Conservation (phyloP, 2,888 invertebrate genomes). For the Lepidonotus clava region DNA sequence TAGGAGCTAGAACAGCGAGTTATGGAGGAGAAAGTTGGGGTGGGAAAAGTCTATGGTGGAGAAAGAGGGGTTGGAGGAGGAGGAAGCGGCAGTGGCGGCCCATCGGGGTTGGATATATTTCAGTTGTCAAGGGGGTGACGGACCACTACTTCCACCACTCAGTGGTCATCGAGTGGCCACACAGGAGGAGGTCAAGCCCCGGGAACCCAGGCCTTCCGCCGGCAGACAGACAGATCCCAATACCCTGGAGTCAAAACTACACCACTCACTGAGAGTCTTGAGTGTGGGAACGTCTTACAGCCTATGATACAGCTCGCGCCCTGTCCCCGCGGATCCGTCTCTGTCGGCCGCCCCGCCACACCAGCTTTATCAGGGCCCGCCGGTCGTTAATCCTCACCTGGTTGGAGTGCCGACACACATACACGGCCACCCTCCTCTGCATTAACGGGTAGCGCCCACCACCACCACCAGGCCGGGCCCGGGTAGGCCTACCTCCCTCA, state of each 20-base stretch:
- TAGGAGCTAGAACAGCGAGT: not conserved
- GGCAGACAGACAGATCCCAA: not conserved
- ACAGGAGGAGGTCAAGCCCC: not conserved
- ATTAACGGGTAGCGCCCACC: no score
- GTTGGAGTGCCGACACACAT: not conserved
- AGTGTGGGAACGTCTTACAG: no score
- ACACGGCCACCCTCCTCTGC: no score
- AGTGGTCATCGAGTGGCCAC: no score
- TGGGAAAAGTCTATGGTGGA: not conserved
- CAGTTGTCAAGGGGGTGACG: not conserved
- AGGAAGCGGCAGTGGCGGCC: not conserved
- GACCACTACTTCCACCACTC: no score
- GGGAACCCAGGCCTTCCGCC: not conserved
- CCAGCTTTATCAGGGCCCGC: not conserved
- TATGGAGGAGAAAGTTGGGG: not conserved
- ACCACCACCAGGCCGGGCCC: not conserved
- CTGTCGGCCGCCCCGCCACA: not conserved
- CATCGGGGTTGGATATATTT: not conserved
- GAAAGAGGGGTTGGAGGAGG: not conserved
- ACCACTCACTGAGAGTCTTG: not conserved
- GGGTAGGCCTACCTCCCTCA: not conserved
- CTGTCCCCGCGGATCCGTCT: not conserved
- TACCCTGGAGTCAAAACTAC: not conserved
- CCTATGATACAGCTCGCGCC: no score
- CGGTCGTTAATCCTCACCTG: not conserved